Evolutionary conservation across 2,113 vertebrate species (phyloP).

Genomic region (Epinephelus moara): DNA sequence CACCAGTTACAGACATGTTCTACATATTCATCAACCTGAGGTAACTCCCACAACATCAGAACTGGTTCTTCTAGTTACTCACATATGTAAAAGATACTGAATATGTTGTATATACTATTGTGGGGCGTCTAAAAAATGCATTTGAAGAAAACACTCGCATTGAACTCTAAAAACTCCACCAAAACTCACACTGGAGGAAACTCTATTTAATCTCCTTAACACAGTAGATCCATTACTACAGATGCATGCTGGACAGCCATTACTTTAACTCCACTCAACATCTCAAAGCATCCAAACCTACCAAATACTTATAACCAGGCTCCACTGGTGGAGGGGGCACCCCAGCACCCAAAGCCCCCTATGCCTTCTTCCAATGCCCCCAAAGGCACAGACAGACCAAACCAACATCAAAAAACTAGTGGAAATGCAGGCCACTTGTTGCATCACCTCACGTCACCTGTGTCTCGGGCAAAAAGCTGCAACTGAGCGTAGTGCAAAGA

Average conservation of each 20-base stretch:
- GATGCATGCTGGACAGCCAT: background rate
- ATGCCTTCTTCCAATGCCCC: too few species aligned
- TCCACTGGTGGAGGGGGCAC: too few species aligned
- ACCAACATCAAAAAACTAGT: too few species aligned
- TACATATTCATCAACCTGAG: conserved; percentile 32
- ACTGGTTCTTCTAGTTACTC: conserved; percentile 3
- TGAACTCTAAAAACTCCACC: background rate
- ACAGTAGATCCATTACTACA: background rate
- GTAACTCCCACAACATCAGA: conserved; percentile 33
- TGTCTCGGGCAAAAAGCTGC: too few species aligned
- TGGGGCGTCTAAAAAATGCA: background rate
- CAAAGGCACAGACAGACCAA: too few species aligned
- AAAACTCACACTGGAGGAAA: background rate
- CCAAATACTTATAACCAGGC: background rate
- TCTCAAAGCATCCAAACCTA: background rate
- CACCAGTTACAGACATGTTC: conserved; percentile 41
- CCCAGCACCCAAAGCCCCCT: too few species aligned
- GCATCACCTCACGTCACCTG: too few species aligned
- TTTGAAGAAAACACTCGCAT: background rate
- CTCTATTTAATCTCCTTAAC: background rate
- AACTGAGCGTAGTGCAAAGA: too few species aligned
- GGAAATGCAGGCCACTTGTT: too few species aligned
- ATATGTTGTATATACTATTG: background rate
- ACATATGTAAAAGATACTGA: background rate
- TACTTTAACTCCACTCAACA: conserved; percentile 1